A percentile compares a stretch with the other conserved stretches of the same genome.
Conservation (phyloP, 2,113 vertebrate species). For the Steatornis caripensis region DNA sequence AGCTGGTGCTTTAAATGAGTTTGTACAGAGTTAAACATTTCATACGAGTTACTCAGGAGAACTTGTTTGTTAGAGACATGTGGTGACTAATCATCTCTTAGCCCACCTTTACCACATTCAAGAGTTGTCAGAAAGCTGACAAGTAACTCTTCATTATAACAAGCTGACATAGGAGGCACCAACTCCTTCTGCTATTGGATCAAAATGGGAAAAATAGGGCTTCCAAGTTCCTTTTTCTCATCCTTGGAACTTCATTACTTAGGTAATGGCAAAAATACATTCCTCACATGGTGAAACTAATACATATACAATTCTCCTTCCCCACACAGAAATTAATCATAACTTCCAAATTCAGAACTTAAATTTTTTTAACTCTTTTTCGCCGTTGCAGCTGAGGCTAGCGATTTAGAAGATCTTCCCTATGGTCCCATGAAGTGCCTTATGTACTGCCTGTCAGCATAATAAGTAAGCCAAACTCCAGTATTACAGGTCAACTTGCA, state of each 20-base stretch:
- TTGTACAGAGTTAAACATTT: constrained; percentile 14
- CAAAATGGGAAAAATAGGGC: constrained; percentile 26
- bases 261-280: constrained; percentile 26
- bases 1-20: not conserved
- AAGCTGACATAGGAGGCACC: constrained; percentile 18
- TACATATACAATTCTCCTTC: constrained; percentile 12
- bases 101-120: constrained; percentile 44
- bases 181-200: constrained; percentile 19
- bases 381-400: not conserved
- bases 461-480: not conserved
- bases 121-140: constrained; percentile 26
- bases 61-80: constrained; percentile 48
- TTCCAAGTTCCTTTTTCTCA: constrained; percentile 45
- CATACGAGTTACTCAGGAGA: constrained; percentile 12
- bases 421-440: not conserved
- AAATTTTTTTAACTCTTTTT: not conserved
- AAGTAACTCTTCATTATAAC: constrained; percentile 39
- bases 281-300: constrained; percentile 19
- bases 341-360: not conserved
- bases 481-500: not conserved
- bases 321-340: constrained; percentile 23
- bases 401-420: not conserved
- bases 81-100: constrained; percentile 53
- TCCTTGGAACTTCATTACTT: constrained; percentile 15
- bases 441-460: not conserved